Evolutionary conservation across 2,113 vertebrate genomes (phyloP), one percentile per base, ranked within the genome.

Genomic region (Terrapene triunguis): DNA sequence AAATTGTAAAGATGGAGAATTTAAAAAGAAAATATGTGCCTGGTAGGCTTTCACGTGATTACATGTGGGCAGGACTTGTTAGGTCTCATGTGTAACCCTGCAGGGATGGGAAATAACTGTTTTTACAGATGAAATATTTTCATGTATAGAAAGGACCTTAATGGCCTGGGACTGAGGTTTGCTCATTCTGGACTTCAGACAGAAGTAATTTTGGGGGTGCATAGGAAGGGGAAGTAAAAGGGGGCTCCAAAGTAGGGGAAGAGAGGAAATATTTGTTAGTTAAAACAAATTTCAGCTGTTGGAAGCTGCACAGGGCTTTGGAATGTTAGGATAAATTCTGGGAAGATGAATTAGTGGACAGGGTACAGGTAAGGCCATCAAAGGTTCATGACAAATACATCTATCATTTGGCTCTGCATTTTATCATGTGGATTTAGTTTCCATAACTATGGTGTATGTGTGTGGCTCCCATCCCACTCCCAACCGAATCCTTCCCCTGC

Each of bases 401-500:
- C 5, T 82, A n/a, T 1, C 5, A 2, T 81, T 8, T 44, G 59
- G 5, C 5, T 92, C 65, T 51, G 3, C 80, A 84, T 50, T 84
- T 86, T 3, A 1, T 80, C 14, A n/a, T 2, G 8, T 76, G 7
- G 12, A 89, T 47, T 13, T 84, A 2, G 62, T 90, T 78, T 79
- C 24, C 53, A 87, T 32, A 69, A n/a, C 3, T n/a, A 25, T 0
- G 0, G 13, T 82, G 42, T 29, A 32, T 62, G 5, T 35, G 1
- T 16, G 4, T 72, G 76, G 1, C 83, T 25, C 79, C 10, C 16
- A 47, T 1, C n/a, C 6, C 88, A 10, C 17, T 35, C 32, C 19
- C 65, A 17, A n/a, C 35, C 29, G 50, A 21, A 38, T n/a, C 29
- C 57, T 35, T 57, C 2, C 0, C 50, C 38, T 87, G 29, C 17